A percentile compares a stretch with the other conserved stretches of the same genome.
These are phyloP conservation scores for Cheilosia scutellata DNA, from an alignment of 2,888 invertebrate species.

Conservation along the genomic window DNA sequence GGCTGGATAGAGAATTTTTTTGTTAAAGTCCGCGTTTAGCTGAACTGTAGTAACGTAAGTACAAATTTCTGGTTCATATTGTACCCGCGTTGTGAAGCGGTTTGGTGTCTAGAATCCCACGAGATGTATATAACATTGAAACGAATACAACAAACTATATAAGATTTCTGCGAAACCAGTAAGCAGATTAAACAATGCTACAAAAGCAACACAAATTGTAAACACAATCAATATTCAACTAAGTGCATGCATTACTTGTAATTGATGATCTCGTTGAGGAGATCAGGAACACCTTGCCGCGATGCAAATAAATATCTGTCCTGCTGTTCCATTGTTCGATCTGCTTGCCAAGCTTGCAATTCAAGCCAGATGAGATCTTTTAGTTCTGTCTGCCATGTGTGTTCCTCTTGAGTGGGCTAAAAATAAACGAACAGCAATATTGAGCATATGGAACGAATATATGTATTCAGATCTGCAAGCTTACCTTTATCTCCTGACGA, in stretches of 20 bases:
- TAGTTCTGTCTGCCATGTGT: constrained; percentile 94
- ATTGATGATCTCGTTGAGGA: constrained; percentile 90
- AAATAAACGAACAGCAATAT: constrained; percentile 65
- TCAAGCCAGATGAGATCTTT: constrained; percentile 97
- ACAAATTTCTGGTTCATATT: too few species aligned
- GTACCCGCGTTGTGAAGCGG: too few species aligned
- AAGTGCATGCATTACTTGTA: constrained; percentile 86
- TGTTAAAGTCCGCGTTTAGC: too few species aligned
- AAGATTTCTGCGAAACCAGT: not conserved
- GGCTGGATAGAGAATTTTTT: too few species aligned
- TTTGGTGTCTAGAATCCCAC: too few species aligned
- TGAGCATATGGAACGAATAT: not conserved
- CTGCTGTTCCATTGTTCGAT: constrained; percentile 90
- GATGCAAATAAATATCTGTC: constrained; percentile 91
- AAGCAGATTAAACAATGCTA: not conserved
- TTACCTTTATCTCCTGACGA: constrained; percentile 86
- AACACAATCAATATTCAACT: constrained; percentile 34
- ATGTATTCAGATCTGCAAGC: not conserved
- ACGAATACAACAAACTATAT: not conserved
- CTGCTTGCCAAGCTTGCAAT: constrained; percentile 93
- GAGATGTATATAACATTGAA: not conserved
- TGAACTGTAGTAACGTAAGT: too few species aligned
- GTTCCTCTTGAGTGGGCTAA: constrained; percentile 93
- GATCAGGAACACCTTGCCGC: constrained; percentile 88
- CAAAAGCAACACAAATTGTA: not conserved